phyloP scores from a whole-genome alignment of 2,113 vertebrate genomes.

The Gasterosteus nipponicus region DNA sequence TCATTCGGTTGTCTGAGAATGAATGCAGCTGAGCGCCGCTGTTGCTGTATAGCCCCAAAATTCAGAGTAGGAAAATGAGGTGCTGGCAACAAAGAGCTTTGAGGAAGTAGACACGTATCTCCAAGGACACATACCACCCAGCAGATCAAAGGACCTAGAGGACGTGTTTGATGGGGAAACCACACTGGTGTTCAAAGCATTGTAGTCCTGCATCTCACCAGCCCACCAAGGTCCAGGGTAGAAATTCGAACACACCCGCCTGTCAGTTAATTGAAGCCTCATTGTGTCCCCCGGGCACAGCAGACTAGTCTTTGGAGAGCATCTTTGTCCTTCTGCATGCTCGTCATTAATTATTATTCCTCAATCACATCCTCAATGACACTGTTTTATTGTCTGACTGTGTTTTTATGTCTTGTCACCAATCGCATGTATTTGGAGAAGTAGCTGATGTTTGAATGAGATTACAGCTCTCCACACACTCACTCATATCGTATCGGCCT shows the following conservation, averaged over 20 bases:
- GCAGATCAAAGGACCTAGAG: slow-evolving; percentile 78
- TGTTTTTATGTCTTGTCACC: slow-evolving; percentile 54
- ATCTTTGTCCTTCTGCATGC: slow-evolving; percentile 59
- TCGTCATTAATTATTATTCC: slow-evolving; percentile 71
- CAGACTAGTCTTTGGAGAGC: slow-evolving; percentile 64
- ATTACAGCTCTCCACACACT: slow-evolving; percentile 61
- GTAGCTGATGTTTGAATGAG: slow-evolving; percentile 60
- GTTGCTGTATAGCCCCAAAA: slow-evolving; percentile 45
- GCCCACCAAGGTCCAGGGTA: slow-evolving; percentile 65
- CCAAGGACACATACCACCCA: slow-evolving; percentile 82
- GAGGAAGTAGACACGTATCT: slow-evolving; percentile 75
- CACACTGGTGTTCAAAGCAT: slow-evolving; percentile 77
- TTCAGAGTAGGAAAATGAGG: slow-evolving; percentile 71
- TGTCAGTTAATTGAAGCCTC: slow-evolving; percentile 79
- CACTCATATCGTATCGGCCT: slow-evolving; percentile 36
- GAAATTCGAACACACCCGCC: slow-evolving; percentile 71
- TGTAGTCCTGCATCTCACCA: slow-evolving; percentile 65
- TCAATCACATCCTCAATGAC: slow-evolving; percentile 63
- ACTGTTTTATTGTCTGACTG: slow-evolving; percentile 50
- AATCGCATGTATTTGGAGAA: slow-evolving; percentile 56
- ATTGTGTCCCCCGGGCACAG: slow-evolving; percentile 57
- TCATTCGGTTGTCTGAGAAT: slow-evolving; percentile 40
- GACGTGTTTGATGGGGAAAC: slow-evolving; percentile 78
- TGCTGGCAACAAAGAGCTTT: slow-evolving; percentile 74
- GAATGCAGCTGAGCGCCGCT: slow-evolving; percentile 46